Percentiles rank a stretch among this genome's conserved stretches.
phyloP scores from a whole-genome alignment of 2,113 vertebrate species.

The Pomatorhinus ruficollis region DNA sequence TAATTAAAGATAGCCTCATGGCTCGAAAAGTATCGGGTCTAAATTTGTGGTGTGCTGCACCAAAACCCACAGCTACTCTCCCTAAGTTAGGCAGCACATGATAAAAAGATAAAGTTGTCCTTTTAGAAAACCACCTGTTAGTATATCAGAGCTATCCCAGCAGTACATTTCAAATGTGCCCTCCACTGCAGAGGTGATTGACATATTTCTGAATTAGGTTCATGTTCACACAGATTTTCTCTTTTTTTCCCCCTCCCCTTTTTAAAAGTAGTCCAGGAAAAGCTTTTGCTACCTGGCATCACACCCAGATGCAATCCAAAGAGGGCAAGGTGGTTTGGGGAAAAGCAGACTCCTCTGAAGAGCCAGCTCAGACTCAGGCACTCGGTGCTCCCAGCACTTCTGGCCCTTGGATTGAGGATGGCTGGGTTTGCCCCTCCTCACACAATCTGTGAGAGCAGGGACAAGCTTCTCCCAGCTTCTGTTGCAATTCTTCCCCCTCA shows the following conservation, averaged over 20 bases:
- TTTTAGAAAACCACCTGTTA: background rate
- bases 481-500: background rate
- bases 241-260: accelerated
- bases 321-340: background rate
- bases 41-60: background rate
- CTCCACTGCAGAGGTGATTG: background rate
- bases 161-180: background rate
- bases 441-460: background rate
- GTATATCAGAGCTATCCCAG: background rate
- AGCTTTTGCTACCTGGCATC: background rate
- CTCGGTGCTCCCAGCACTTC: background rate
- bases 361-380: background rate
- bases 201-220: background rate
- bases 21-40: background rate
- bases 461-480: background rate
- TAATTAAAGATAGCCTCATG: background rate
- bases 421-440: background rate
- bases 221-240: background rate
- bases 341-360: background rate
- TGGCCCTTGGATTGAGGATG: background rate
- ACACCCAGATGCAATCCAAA: background rate
- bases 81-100: background rate
- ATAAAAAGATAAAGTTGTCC: background rate
- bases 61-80: background rate
- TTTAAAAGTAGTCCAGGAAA: background rate